These are phyloP conservation scores for Calosoma granatense DNA, from an alignment of 1,140 invertebrate genomes.

Conservation along the genomic window DNA sequence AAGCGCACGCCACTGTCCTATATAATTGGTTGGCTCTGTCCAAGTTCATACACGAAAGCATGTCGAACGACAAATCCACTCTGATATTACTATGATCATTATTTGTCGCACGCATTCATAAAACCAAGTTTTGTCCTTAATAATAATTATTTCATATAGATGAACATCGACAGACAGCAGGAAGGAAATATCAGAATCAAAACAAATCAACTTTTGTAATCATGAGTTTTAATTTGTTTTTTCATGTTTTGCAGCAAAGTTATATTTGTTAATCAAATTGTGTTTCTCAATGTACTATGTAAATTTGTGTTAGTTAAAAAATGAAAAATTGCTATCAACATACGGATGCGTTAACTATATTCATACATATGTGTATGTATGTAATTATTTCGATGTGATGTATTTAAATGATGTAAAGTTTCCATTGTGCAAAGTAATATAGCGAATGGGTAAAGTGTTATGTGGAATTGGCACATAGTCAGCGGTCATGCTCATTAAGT, in stretches of 20 bases:
- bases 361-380: too few species aligned
- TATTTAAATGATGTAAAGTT: too few species aligned
- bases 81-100: background rate
- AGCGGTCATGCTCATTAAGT: background rate
- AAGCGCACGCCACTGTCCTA: background rate
- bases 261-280: too few species aligned
- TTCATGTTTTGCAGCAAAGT: background rate
- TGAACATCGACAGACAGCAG: background rate
- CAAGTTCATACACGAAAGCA: constrained; percentile 5
- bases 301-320: too few species aligned
- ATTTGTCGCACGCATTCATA: constrained; percentile 6
- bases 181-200: background rate
- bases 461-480: too few species aligned
- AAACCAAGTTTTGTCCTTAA: background rate
- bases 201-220: background rate
- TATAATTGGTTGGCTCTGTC: background rate
- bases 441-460: too few species aligned
- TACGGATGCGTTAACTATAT: too few species aligned
- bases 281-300: too few species aligned
- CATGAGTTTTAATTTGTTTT: background rate
- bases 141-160: background rate
- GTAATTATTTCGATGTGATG: too few species aligned
- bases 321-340: too few species aligned
- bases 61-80: background rate
- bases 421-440: too few species aligned